Conservation (phyloP, 2,113 vertebrate genomes). For the Apistogramma diplotaenia region DNA sequence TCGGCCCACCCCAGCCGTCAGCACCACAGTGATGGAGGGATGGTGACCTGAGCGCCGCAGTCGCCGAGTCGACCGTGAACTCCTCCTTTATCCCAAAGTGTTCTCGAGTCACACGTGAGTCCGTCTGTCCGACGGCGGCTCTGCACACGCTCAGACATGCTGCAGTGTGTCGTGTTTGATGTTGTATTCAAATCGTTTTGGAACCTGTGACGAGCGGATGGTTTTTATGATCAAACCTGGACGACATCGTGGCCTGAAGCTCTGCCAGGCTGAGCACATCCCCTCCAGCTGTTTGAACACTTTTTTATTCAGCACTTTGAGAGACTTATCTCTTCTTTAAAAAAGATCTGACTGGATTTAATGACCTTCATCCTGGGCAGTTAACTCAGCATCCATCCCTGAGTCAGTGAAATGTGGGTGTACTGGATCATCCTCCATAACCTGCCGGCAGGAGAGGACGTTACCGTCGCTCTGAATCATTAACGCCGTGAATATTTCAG, state of each 20-base stretch:
- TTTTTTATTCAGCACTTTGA: too few species aligned
- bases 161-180: too few species aligned
- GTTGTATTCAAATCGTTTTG: background rate
- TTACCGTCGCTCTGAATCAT: background rate
- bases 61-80: background rate
- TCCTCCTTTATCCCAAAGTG: background rate
- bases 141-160: too few species aligned
- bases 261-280: background rate
- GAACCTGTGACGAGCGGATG: background rate
- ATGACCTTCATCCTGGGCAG: background rate
- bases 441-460: background rate
- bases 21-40: background rate
- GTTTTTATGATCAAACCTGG: background rate
- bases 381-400: background rate
- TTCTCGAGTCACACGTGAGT: background rate
- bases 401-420: background rate
- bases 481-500: background rate
- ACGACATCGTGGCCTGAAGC: too few species aligned
- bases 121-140: background rate
- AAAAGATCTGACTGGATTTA: background rate
- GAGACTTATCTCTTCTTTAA: background rate
- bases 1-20: background rate
- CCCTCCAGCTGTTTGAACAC: background rate
- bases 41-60: too few species aligned
- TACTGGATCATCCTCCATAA: background rate